Evolutionary conservation across 2,888 invertebrate species (phyloP).

Genomic region (Bibio marci): DNA sequence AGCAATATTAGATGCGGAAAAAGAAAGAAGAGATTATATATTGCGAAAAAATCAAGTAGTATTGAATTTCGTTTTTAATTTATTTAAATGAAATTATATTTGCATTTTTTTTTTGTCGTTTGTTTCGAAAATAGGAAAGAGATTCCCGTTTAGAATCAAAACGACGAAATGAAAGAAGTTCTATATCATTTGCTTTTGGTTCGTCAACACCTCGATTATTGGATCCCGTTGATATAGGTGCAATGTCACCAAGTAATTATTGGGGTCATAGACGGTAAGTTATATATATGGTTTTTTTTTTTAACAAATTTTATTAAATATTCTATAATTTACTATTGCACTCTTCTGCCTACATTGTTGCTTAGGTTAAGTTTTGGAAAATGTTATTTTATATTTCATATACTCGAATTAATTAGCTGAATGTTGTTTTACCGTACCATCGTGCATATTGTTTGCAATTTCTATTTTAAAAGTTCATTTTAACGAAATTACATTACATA

Average conservation of each 20-base stretch:
- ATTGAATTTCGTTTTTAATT: not conserved
- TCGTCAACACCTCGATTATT: slow-evolving; percentile 79
- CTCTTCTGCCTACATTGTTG: too few relatives aligned
- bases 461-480: too few relatives aligned
- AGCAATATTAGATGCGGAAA: slow-evolving; percentile 76
- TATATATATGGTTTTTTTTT: not conserved
- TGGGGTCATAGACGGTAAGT: slow-evolving; percentile 65
- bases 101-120: slow-evolving; percentile 6
- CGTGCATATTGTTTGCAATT: too few relatives aligned
- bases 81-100: not conserved
- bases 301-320: too few relatives aligned
- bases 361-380: too few relatives aligned
- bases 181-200: slow-evolving; percentile 73
- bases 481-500: too few relatives aligned
- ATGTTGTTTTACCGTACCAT: too few relatives aligned
- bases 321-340: too few relatives aligned
- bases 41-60: slow-evolving; percentile 55
- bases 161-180: slow-evolving; percentile 56
- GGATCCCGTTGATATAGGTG: slow-evolving; percentile 60
- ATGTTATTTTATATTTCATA: too few relatives aligned
- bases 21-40: slow-evolving; percentile 72
- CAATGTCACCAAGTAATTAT: slow-evolving; percentile 34
- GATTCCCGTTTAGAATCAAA: slow-evolving; percentile 67
- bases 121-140: slow-evolving; percentile 35
- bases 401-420: too few relatives aligned